These are phyloP conservation scores for Papilio protenor DNA, from an alignment of 2,888 invertebrate species.

Conservation along the genomic window DNA sequence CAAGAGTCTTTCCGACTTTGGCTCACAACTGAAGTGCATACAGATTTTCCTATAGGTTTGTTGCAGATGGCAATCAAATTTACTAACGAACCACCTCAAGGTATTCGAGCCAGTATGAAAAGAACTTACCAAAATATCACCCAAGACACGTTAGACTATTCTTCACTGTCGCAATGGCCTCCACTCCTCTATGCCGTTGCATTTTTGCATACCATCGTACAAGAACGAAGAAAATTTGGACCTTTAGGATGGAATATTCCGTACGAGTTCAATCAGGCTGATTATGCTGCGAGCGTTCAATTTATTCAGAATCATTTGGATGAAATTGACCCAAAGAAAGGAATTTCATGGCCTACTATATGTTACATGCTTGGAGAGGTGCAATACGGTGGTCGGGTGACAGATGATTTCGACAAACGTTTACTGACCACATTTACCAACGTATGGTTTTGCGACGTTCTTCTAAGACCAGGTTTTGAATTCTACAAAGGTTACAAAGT, in stretches of 20 bases:
- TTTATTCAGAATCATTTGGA: slow-evolving; percentile 98
- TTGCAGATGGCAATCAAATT: slow-evolving; percentile 97
- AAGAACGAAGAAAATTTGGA: slow-evolving; percentile 97
- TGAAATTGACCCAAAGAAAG: slow-evolving; percentile 98
- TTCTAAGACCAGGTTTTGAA: slow-evolving; percentile 94
- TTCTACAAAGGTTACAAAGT: slow-evolving; percentile 97
- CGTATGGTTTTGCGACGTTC: slow-evolving; percentile 97
- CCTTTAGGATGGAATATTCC: slow-evolving; percentile 98
- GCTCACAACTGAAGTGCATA: slow-evolving; percentile 97
- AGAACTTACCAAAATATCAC: slow-evolving; percentile 95
- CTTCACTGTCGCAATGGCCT: slow-evolving; percentile 96
- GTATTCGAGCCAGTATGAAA: slow-evolving; percentile 95
- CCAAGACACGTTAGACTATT: slow-evolving; percentile 96
- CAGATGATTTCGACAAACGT: slow-evolving; percentile 98
- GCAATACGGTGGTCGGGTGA: slow-evolving; percentile 94
- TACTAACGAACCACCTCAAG: slow-evolving; percentile 98
- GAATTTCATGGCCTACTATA: slow-evolving; percentile 98
- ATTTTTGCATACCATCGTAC: slow-evolving; percentile 97
- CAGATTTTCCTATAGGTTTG: slow-evolving; percentile 95
- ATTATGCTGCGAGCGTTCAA: slow-evolving; percentile 97
- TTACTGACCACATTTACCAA: slow-evolving; percentile 96
- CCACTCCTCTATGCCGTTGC: slow-evolving; percentile 96
- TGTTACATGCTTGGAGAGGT: slow-evolving; percentile 99
- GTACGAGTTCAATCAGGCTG: slow-evolving; percentile 98
- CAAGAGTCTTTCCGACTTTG: slow-evolving; percentile 94